Evolutionary conservation across 2,113 vertebrate species (phyloP), one percentile per base, ranked within the genome.

Genomic region (Planiliza haematocheilus): DNA sequence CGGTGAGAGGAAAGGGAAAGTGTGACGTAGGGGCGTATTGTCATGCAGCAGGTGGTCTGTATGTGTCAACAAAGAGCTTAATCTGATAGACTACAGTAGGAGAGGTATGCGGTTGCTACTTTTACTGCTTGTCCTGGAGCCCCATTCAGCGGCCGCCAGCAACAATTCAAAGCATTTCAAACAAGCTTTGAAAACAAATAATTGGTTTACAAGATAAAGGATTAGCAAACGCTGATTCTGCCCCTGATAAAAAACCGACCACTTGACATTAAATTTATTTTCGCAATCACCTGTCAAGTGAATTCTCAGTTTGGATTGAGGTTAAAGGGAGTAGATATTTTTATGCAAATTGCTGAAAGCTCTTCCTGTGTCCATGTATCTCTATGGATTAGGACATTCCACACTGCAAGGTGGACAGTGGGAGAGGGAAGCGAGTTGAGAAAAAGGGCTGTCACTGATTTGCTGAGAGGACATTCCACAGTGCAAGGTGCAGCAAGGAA

Each of bases 21-120:
- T 81, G 81, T 85, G 78, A 57, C 62, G 41, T 69, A 36, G 61
- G 72, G 57, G 66, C 17, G 39, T 56, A 74, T 82, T 84, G 86
- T 89, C 74, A 70, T 82, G 67, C 90, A 82, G 89, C 88, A 89
- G 89, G 91, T 88, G 89, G 87, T 89, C 81, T 79, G 70, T 48
- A 49, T 81, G 78, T 36, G 46, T 74, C 77, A 70, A 89, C 80
- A 89, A 88, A 86, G 83, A 74, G 42, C 65, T 58, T 77, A 66
- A 63, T 84, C 62, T 83, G 75, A 85, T 74, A 48, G 88, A 81
- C 70, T 77, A 82, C 67, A 80, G 81, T 77, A 79, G 46, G 69
- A 70, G 64, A 65, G 46, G 53, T 66, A 66, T 76, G 73, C 74
- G 43, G 46, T 56, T 64, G 38, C 48, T 59, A 57, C 70, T 77